Evolutionary conservation across 2,888 invertebrate species (phyloP).

Genomic region (Oligia fasciuncula): DNA sequence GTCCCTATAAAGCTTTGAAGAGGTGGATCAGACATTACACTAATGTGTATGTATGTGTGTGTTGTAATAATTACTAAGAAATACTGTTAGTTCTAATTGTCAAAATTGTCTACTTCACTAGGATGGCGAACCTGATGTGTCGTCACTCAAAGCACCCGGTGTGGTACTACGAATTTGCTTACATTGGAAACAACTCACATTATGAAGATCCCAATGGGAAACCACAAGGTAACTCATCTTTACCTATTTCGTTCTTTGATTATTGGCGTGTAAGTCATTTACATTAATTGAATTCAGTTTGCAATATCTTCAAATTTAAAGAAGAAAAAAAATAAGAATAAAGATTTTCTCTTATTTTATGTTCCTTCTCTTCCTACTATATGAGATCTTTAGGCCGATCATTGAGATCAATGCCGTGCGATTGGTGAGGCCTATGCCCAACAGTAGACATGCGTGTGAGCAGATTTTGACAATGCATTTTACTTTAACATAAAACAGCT

Average conservation of each 20-base stretch:
- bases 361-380: too few species aligned
- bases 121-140: constrained; percentile 90
- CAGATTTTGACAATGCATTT: neutral
- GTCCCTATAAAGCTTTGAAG: neutral
- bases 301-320: neutral
- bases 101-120: constrained; percentile 36
- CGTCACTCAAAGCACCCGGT: constrained; percentile 89
- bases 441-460: neutral
- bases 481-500: neutral
- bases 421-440: neutral
- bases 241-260: neutral
- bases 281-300: neutral
- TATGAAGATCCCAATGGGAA: constrained; percentile 88
- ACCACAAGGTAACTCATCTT: constrained; percentile 83
- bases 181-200: constrained; percentile 91
- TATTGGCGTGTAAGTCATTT: neutral
- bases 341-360: too few species aligned
- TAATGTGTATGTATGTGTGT: too few species aligned
- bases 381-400: neutral
- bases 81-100: neutral
- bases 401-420: neutral
- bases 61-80: neutral
- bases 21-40: neutral
- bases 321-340: neutral
- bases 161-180: constrained; percentile 92